Base-by-base conservation (phyloP, 2,888 invertebrate genomes). In the Magallana nippona region DNA sequence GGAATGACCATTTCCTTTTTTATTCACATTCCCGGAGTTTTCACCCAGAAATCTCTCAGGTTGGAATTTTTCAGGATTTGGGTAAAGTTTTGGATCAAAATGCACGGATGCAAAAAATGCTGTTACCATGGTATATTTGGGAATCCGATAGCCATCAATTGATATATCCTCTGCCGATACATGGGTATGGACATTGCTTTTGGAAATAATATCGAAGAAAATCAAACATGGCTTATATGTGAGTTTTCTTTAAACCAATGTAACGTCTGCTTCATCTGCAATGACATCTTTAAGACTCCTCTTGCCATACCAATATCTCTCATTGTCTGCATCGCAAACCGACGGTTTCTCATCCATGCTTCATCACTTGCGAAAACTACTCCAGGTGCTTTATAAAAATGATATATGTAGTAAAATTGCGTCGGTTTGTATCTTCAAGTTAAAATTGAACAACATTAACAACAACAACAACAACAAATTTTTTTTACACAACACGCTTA, bases 271-370 rank as follows among this genome's bases (percentile, higher is more conserved):
- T 79, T 89, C 89, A 0, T 63, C 85, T 17, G 57, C 55, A 27
- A 89, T 86, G 13, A 85, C 86, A 19, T 89, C 88, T 79, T 88
- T 88, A 2, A 88, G 55, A 0, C 86, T 86, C 2, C 81, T 83
- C 80, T 88, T 89, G 2, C 89, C 60, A 89, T 85, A 11, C 89
- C 89, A 44, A 88, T 88, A 81, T 88, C 89, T n/a, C 89, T 62
- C 62, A 89, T 79, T 1, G 88, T 85, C 55, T 85, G 86, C 10
- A 89, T 32, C 0, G 87, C 87, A 71, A 89, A 87, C 5, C 87
- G 62, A 77, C 88, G 79, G 3, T 88, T 22, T 15, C 82, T 83
- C 55, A 86, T 85, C 89, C 89, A 89, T 19, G 27, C 77, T 3
- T 86, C 79, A 1, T 84, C 86, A 80, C 57, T 80, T 19, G n/a